Evolutionary conservation across 2,888 invertebrate genomes (phyloP), one percentile per base, ranked within the genome.

Genomic region (Eristalis intricaria): DNA sequence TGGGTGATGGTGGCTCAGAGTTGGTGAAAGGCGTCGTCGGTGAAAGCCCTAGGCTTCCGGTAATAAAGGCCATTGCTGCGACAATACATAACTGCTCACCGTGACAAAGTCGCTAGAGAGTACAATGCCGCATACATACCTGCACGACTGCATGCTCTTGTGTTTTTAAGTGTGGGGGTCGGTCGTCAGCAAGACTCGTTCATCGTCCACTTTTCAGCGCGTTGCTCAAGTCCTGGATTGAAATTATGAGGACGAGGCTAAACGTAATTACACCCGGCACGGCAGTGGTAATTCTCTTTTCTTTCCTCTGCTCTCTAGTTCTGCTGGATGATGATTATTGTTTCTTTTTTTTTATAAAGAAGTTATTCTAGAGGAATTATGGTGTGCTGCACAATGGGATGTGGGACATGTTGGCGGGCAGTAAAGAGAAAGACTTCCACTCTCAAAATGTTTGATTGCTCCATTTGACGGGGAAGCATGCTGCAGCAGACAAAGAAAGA

Each of bases 241-340:
- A 83, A 83, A 80, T 80, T 83, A 87, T 83, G 87, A 80, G 84
- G 68, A 87, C 83, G 87, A 84, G 84, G 79, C 79, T 79, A 83
- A 84, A 76, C 87, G 79, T 87, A 87, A 87, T 87, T 87, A 87
- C 87, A 82, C 70, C 65, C 61, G 70, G 35, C 70, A 77, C 15
- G 50, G 70, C 81, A 76, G 71, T 56, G 69, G 56, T 73, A 77
- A 74, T 77, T 74, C 58, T 35, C 69, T 66, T 76, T 65, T 65
- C 58, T 29, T 73, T 68, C 71, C 64, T 65, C 60, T 4, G 26
- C 15, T 60, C 26, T 13, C 60, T 8, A 8, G 10, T n/a, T 19
- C 50, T 19, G 50, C 40, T 69, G 32, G 32, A 32, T 65, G 35
- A 35, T 38, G 23, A 63, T 69, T 64, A 69, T 69, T 68, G 38